A percentile compares a stretch with the other conserved stretches of the same genome.
These are phyloP conservation scores for Numida meleagris DNA, from an alignment of 2,113 vertebrate genomes.

Conservation along the genomic window DNA sequence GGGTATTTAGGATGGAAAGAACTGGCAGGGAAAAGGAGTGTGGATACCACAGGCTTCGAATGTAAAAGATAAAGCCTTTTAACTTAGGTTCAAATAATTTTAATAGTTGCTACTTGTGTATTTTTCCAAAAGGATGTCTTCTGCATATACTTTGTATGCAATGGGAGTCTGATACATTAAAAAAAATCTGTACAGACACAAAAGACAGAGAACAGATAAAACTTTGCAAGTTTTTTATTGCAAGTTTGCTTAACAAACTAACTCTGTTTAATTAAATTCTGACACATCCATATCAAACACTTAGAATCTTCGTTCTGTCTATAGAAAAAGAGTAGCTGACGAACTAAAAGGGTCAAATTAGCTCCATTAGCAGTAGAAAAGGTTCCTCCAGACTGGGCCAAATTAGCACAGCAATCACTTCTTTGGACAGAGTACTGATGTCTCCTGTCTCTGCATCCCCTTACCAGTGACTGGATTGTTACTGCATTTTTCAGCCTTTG, in stretches of 20 bases:
- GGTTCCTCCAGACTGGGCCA: conserved; percentile 78
- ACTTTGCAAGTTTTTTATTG: too few relatives aligned
- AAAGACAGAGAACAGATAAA: conserved; percentile 28
- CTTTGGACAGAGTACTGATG: conserved; percentile 93
- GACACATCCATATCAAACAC: conserved; percentile 95
- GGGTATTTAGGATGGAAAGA: neutral
- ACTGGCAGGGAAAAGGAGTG: conserved; percentile 39
- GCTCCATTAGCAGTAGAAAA: conserved; percentile 75
- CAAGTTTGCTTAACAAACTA: conserved; percentile 85
- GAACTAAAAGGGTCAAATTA: conserved; percentile 86
- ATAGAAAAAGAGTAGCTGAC: conserved; percentile 96
- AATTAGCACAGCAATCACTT: conserved; percentile 81
- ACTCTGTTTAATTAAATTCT: conserved; percentile 92
- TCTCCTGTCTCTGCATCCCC: conserved; percentile 93
- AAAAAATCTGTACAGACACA: conserved; percentile 62
- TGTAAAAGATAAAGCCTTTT: conserved; percentile 66
- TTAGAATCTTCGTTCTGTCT: conserved; percentile 89
- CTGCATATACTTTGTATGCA: conserved; percentile 21
- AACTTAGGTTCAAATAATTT: conserved; percentile 79
- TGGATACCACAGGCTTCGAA: conserved; percentile 61
- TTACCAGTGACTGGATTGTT: conserved; percentile 95
- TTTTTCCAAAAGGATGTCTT: conserved; percentile 47
- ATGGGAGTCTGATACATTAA: conserved; percentile 45
- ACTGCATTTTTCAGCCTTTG: conserved; percentile 94
- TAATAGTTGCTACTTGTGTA: conserved; percentile 65